Base-by-base conservation (phyloP, 1,140 invertebrate species). In the Nebria ingens region DNA sequence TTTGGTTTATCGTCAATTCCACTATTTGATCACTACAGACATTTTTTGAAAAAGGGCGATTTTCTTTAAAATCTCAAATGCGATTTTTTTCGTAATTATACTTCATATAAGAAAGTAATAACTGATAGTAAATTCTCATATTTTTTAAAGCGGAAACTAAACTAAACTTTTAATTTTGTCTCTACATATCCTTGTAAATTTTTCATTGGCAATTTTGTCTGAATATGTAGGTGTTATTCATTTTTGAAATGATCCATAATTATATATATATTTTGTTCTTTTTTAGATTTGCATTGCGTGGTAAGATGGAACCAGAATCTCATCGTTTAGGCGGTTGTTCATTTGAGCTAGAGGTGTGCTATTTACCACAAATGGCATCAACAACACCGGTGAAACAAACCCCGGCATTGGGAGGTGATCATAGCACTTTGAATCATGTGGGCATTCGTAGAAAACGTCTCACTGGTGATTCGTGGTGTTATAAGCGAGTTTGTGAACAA, bases 401-500 rank as follows among this genome's bases (percentile, higher is more conserved):
- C 15, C 45, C 49, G 19, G 53, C 42, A 20, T 34, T 38, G 15
- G 11, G 17, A 15, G 56, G 51, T 1, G n/a, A 57, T 21, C 51
- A 51, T 21, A 52, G 38, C 22, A 21, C 50, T 21, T 42, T 34
- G 2, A 53, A 52, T 19, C 49, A 23, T 29, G 77, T 89, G 23
- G 87, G 86, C 17, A 85, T 92, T 22, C 74, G 82, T 58, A 75
- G 89, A 34, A 91, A 90, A 65, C 70, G 89, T 54, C 75, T 91
- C 1, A 87, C 86, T 66, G 90, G 90, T 1, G 86, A 92, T 67
- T 80, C 84, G 1, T 92, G 89, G 87, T 81, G 85, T 54, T 93
- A 93, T 66, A 92, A 92, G 67, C 81, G 79, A 56, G 78, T 91
- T n/a, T 90, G 87, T 64, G 89, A 93, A 70, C 82, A 92, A 71